Conservation (phyloP, 2,888 invertebrate genomes). For the Phorcus lineatus region DNA sequence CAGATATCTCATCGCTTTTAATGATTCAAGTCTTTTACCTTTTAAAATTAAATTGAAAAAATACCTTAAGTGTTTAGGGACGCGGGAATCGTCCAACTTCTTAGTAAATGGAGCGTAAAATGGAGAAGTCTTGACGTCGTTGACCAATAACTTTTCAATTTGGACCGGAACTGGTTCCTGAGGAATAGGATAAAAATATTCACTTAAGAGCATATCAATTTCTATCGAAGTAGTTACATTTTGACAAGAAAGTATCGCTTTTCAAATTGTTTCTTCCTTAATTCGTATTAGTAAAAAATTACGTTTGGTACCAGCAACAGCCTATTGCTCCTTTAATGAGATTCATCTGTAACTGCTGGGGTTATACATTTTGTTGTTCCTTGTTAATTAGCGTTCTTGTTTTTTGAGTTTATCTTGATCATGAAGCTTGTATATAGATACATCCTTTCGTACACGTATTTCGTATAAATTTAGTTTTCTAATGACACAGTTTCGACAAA, state of each 20-base stretch:
- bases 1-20: no score
- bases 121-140: slow-evolving; percentile 36
- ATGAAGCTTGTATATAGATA: no score
- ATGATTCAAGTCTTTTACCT: not conserved
- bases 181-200: not conserved
- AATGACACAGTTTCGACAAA: no score
- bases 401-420: no score
- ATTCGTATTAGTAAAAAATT: not conserved
- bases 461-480: no score
- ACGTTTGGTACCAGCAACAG: not conserved
- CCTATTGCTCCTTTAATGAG: not conserved
- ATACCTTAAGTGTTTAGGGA: slow-evolving; percentile 44
- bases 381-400: no score
- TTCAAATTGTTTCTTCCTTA: not conserved
- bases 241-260: not conserved
- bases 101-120: slow-evolving; percentile 38
- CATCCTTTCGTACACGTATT: no score
- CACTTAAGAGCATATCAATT: not conserved
- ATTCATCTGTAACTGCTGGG: not conserved
- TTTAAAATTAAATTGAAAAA: not conserved
- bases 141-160: slow-evolving; percentile 44
- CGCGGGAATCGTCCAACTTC: slow-evolving; percentile 32
- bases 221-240: not conserved
- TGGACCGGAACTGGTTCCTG: slow-evolving; percentile 47
- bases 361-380: not conserved